Evolutionary conservation across 1,140 invertebrate genomes (phyloP), one percentile per base, ranked within the genome.

Genomic region (Drosophila bifasciata): DNA sequence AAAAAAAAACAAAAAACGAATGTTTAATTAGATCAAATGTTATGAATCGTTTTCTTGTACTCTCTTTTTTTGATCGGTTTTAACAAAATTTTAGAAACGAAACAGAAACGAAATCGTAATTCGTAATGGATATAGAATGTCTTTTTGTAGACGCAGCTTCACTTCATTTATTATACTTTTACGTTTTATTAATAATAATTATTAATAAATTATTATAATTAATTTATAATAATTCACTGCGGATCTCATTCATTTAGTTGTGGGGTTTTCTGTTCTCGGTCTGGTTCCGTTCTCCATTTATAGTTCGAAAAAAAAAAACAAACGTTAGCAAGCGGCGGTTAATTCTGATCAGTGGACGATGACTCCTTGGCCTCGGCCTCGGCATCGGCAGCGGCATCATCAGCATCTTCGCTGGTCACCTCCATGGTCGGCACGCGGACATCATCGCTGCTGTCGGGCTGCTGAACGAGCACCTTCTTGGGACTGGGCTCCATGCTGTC

Each of bases 161-260:
- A 83, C 70, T 83, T 72, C 83, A 88, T 88, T 81, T 88, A 81
- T 88, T 88, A 79, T 78, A 83, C 40, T 78, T 74, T 73, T 36
- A 36, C 32, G 32, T 55, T 55, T 78, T 83, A 83, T 78, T 88
- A 73, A 80, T 70, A 62, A 76, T 86, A 83, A 88, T 81, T 81
- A 86, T 88, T 78, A 86, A 81, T 86, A 86, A 86, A 88, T 86
- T 86, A 84, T 84, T 84, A 86, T 86, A 86, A 83, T 81, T 86
- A 79, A 75, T 88, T 76, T 83, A 88, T 88, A 88, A 86, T 86
- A 88, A 89, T 72, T 72, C 71, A 79, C 62, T 52, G 62, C 76
- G 49, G 17, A 44, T 81, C 67, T 81, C 70, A 70, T 74, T 81
- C 69, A 66, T 74, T 83, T 68, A 60, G 58, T 73, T 62, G 46